Percentiles rank a stretch among this genome's conserved stretches.
Evolutionary conservation across 1,140 invertebrate genomes (phyloP).

Genomic region (Drosophila sulfurigaster): DNA sequence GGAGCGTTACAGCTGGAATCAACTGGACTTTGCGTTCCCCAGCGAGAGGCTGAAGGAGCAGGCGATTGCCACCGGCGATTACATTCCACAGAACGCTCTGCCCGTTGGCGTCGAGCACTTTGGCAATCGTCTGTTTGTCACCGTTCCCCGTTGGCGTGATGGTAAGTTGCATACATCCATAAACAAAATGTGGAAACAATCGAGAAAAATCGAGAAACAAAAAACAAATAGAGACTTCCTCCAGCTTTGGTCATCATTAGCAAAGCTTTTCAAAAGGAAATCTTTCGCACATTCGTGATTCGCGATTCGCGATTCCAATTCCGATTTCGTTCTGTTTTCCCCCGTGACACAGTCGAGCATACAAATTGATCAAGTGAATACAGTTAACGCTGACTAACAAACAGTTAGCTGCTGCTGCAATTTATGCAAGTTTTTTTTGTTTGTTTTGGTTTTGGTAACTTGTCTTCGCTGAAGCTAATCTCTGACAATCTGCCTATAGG

Average conservation of each 20-base stretch:
- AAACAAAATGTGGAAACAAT: too few relatives aligned
- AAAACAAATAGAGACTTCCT: neutral
- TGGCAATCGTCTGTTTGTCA: constrained; percentile 91
- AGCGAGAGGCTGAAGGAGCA: constrained; percentile 87
- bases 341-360: neutral
- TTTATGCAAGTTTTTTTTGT: too few relatives aligned
- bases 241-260: constrained; percentile 62
- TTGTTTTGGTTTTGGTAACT: too few relatives aligned
- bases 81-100: constrained; percentile 90
- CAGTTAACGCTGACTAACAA: too few relatives aligned
- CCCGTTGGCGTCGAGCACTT: constrained; percentile 92
- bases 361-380: neutral
- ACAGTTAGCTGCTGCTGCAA: too few relatives aligned
- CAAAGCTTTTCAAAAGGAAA: neutral
- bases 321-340: constrained; percentile 5
- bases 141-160: constrained; percentile 90
- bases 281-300: constrained; percentile 10
- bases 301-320: neutral
- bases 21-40: constrained; percentile 91
- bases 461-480: too few relatives aligned
- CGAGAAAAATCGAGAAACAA: too few relatives aligned
- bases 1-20: constrained; percentile 90
- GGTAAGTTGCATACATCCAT: constrained; percentile 83
- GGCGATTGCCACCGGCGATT: constrained; percentile 88
- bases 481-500: too few relatives aligned